These are phyloP conservation scores for Aldabrachelys gigantea DNA, from an alignment of 2,113 vertebrate genomes.

Conservation along the genomic window DNA sequence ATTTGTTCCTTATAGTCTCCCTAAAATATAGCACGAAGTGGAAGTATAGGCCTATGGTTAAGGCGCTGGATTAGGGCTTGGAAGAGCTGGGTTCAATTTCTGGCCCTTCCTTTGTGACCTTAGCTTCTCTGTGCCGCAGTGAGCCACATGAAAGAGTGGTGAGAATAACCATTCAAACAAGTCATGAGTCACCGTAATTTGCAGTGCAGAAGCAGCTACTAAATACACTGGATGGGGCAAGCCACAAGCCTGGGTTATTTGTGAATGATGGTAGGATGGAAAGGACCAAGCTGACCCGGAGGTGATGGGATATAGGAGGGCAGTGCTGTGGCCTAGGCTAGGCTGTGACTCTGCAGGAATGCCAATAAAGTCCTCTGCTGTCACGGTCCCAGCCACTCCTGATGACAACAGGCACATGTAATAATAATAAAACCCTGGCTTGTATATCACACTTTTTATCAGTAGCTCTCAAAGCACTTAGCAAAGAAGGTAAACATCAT, in stretches of 20 bases:
- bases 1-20: background rate
- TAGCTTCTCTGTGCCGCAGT: background rate
- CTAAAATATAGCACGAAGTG: background rate
- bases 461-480: background rate
- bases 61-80: background rate
- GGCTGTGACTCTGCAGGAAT: background rate
- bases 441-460: background rate
- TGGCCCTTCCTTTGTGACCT: background rate
- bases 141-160: background rate
- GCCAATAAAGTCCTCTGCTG: background rate
- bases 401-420: background rate
- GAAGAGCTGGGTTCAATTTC: background rate
- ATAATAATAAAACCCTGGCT: background rate
- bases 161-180: background rate
- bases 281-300: background rate
- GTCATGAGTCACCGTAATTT: background rate
- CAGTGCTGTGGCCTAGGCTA: background rate
- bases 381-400: background rate
- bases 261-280: background rate
- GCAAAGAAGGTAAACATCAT: background rate
- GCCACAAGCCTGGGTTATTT: background rate
- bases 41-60: background rate
- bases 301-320: rapidly evolving
- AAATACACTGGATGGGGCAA: background rate
- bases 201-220: background rate